Evolutionary conservation across 2,888 invertebrate genomes (phyloP), one percentile per base, ranked within the genome.

Genomic region (Leuctra nigra): DNA sequence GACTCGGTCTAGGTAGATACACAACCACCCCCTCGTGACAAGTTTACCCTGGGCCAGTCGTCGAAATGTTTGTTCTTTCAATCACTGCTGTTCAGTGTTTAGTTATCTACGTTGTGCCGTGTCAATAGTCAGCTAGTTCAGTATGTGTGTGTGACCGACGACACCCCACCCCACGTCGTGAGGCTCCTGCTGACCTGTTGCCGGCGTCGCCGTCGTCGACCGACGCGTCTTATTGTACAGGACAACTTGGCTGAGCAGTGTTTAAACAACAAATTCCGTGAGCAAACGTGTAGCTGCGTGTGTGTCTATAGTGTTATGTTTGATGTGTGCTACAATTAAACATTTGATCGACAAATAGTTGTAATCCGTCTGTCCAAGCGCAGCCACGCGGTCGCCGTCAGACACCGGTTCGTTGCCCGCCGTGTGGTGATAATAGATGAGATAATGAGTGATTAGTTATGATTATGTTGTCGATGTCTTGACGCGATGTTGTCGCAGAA

Each of bases 401-500:
- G n/a, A n/a, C n/a, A n/a, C n/a, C n/a, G 23, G 44, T 44, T 44
- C 56, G 53, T 55, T 52, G 55, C 59, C 59, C 72, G 73, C 72
- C 72, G 72, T 72, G 72, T 69, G 66, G 69, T 61, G 70, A 70
- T 70, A 70, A 71, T 68, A 68, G 70, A 69, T 70, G 44, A 44
- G 44, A 44, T 44, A 44, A 44, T 72, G 71, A 71, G 72, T 69
- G 56, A 23, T 48, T 47, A 48, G 47, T 18, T 23, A 36, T 46
- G 64, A 61, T 25, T 41, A 54, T 24, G 54, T 16, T 55, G 39
- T 58, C 58, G 52, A n/a, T n/a, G n/a, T n/a, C n/a, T n/a, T 46
- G 57, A 53, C 38, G 52, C 33, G 63, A 78, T 83, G 83, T 77
- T 83, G 73, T 80, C 83, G 72, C 82, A 83, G 75, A 83, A 83